A percentile compares a stretch with the other conserved stretches of the same genome.
Evolutionary conservation across 2,888 invertebrate species (phyloP).

Genomic region (Cephus runcator): DNA sequence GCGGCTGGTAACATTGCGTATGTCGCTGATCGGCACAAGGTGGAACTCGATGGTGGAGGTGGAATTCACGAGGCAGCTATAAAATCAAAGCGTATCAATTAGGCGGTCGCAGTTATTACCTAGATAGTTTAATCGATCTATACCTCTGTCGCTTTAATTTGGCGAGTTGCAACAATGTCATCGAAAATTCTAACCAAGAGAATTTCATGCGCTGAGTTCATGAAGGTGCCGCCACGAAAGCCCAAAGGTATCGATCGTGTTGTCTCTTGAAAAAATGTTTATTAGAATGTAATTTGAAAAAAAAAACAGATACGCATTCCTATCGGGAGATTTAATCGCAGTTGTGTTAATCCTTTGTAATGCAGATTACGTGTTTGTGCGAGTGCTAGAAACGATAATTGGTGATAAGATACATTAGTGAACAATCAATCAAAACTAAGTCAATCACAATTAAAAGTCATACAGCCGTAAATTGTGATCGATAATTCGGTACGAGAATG

Average conservation of each 20-base stretch:
- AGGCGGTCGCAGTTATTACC: too few species aligned
- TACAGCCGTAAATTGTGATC: neutral
- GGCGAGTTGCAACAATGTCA: neutral
- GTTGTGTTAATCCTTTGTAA: neutral
- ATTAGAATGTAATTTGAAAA: neutral
- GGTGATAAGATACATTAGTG: neutral
- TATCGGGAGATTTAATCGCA: neutral
- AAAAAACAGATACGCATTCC: neutral
- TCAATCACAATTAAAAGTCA: neutral
- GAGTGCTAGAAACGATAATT: neutral
- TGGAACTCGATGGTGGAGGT: too few species aligned
- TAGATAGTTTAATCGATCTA: neutral
- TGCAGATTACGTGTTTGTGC: too few species aligned
- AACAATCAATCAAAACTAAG: neutral
- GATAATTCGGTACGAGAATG: neutral
- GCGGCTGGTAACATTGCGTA: too few species aligned
- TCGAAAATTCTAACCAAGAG: slow-evolving; percentile 33
- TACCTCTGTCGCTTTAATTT: neutral
- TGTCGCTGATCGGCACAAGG: too few species aligned
- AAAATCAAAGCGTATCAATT: neutral
- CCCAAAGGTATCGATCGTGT: slow-evolving; percentile 47
- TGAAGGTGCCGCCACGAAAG: slow-evolving; percentile 47
- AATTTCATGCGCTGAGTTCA: slow-evolving; percentile 54
- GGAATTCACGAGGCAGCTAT: too few species aligned
- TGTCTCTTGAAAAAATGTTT: too few species aligned